These are phyloP conservation scores for Rhagoletis pomonella DNA, from an alignment of 1,140 invertebrate species.

Conservation along the genomic window DNA sequence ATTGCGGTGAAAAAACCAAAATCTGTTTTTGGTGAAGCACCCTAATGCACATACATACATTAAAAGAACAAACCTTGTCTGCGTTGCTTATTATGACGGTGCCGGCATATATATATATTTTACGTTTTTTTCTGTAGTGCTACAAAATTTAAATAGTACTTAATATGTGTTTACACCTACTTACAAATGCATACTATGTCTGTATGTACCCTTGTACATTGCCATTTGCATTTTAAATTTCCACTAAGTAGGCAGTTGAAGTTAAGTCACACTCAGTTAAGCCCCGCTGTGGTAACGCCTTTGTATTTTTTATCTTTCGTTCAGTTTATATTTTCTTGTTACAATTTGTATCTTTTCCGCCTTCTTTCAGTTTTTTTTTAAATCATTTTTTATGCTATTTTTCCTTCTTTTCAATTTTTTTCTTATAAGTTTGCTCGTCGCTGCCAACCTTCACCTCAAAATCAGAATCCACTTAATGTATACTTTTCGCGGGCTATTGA, in stretches of 20 bases:
- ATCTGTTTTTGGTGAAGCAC: too few relatives aligned
- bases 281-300: slow-evolving; percentile 21
- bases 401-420: too few relatives aligned
- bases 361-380: neutral
- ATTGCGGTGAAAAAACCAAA: too few relatives aligned
- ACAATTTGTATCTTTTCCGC: neutral
- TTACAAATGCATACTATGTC: neutral
- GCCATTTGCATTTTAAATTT: too few relatives aligned
- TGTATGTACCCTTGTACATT: neutral
- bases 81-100: too few relatives aligned
- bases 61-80: too few relatives aligned
- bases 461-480: neutral
- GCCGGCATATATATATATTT: too few relatives aligned
- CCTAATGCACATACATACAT: too few relatives aligned
- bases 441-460: neutral
- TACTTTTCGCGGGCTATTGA: neutral
- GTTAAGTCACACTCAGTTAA: neutral
- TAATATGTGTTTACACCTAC: neutral
- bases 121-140: too few relatives aligned
- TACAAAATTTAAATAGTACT: too few relatives aligned
- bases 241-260: neutral
- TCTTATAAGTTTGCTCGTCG: too few relatives aligned
- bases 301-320: neutral
- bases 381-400: neutral
- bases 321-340: neutral